These are phyloP conservation scores for Drosophila pectinifera DNA, from an alignment of 1,140 invertebrate species.

Conservation along the genomic window DNA sequence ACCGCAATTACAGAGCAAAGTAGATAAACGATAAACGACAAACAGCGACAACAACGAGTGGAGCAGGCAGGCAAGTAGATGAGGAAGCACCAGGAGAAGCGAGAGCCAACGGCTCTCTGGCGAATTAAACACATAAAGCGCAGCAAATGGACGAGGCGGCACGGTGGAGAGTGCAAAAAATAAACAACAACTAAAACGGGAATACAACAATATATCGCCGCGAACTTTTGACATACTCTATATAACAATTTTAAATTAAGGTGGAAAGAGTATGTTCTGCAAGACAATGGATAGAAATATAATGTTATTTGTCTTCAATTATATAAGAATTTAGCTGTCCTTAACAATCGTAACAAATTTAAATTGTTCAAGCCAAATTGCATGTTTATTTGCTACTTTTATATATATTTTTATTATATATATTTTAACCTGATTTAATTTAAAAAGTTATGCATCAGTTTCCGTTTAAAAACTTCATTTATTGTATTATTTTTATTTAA, in stretches of 20 bases:
- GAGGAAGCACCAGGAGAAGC: conserved; percentile 17
- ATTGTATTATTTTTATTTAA: too few species aligned
- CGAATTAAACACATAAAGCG: conserved; percentile 49
- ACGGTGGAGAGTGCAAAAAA: conserved; percentile 20
- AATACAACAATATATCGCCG: conserved; percentile 1
- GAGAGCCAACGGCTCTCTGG: conserved; percentile 38
- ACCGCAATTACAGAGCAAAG: conserved; percentile 55
- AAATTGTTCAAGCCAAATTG: too few species aligned
- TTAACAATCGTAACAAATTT: too few species aligned
- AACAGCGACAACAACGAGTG: conserved; percentile 51
- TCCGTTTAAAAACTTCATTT: too few species aligned
- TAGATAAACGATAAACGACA: conserved; percentile 59
- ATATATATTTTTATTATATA: too few species aligned
- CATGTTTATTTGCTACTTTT: too few species aligned
- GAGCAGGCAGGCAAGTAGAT: conserved; percentile 34
- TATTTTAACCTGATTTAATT: too few species aligned
- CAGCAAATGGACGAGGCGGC: conserved; percentile 35
- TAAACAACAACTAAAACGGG: conserved; percentile 28
- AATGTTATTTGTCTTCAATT: not conserved
- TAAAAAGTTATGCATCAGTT: too few species aligned
- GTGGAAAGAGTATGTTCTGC: not conserved
- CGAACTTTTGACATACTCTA: conserved; percentile 34
- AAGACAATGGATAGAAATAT: not conserved
- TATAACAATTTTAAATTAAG: conserved; percentile 7
- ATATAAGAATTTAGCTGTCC: too few species aligned